Percentiles rank a stretch among this genome's conserved stretches.
phyloP scores from a whole-genome alignment of 1,140 invertebrate genomes.

The Eciton burchellii region DNA sequence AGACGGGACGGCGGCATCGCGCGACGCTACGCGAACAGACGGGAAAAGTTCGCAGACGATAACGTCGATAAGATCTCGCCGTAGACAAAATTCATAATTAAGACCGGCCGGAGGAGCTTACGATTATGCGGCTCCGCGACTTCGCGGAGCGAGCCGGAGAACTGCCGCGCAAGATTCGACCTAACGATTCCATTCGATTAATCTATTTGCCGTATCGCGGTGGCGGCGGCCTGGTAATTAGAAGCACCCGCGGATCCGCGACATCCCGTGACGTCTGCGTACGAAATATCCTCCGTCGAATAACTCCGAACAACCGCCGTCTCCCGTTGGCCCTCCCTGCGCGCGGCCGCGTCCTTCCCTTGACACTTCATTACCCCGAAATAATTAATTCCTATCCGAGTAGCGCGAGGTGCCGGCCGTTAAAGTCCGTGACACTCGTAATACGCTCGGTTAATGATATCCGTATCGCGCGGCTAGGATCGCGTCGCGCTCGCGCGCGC shows the following conservation, averaged over 20 bases:
- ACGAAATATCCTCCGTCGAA: conserved; percentile 70
- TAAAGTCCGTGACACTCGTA: conserved; percentile 74
- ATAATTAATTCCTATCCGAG: conserved; percentile 75
- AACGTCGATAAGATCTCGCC: conserved; percentile 42
- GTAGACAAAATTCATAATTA: conserved; percentile 56
- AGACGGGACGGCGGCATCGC: conserved; percentile 22
- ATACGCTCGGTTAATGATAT: conserved; percentile 72
- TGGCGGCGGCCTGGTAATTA: conserved; percentile 52
- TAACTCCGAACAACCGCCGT: conserved; percentile 67
- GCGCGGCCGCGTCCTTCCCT: conserved; percentile 48
- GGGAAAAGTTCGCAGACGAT: conserved; percentile 44
- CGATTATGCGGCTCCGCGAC: conserved; percentile 25
- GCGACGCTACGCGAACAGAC: conserved; percentile 35
- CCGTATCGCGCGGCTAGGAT: conserved; percentile 59
- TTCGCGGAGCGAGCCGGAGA: conserved; percentile 6
- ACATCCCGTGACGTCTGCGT: conserved; percentile 32
- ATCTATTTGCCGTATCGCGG: conserved; percentile 43
- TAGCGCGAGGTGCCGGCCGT: conserved; percentile 66
- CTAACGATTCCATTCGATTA: conserved; percentile 23
- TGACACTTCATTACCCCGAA: conserved; percentile 74
- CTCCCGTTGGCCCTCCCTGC: not conserved
- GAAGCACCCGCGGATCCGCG: conserved; percentile 47
- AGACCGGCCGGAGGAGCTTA: conserved; percentile 28
- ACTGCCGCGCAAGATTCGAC: not conserved
- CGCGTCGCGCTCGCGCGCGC: not conserved